phyloP scores from a whole-genome alignment of 1,140 invertebrate genomes.

The Seison nebaliae region DNA sequence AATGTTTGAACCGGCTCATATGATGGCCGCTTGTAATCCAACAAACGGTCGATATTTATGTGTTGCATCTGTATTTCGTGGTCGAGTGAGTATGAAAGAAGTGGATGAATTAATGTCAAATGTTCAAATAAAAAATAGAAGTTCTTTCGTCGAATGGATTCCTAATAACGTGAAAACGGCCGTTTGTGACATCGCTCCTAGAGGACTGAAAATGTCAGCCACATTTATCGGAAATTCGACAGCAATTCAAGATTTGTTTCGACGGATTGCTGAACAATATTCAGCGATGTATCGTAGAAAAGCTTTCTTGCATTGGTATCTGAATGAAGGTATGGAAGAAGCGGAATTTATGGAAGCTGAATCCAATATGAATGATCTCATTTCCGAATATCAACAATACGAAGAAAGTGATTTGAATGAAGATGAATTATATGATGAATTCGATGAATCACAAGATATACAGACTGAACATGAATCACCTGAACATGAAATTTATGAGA shows the following conservation, averaged over 20 bases:
- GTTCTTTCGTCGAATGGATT: conserved; percentile 19
- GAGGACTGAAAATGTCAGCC: conserved; percentile 1
- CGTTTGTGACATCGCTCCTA: conserved; percentile 11
- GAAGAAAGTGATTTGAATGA: too few species aligned
- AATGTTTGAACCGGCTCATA: conserved; percentile 43
- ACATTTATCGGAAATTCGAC: background rate
- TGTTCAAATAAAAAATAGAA: conserved; percentile 43
- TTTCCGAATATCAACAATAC: too few species aligned
- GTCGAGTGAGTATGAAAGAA: conserved; percentile 32
- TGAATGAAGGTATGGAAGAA: conserved; percentile 53
- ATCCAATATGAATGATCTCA: too few species aligned
- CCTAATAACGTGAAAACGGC: conserved; percentile 28
- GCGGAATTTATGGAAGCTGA: too few species aligned
- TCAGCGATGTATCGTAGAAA: conserved; percentile 35
- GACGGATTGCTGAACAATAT: background rate
- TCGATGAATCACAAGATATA: too few species aligned
- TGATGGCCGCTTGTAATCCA: conserved; percentile 44
- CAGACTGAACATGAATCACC: too few species aligned
- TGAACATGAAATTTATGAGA: too few species aligned
- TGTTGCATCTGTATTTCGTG: conserved; percentile 37
- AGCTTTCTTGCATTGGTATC: conserved; percentile 51
- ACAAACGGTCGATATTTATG: conserved; percentile 36
- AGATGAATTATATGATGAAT: too few species aligned
- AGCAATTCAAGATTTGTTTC: background rate
- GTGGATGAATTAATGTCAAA: conserved; percentile 45